Evolutionary conservation across 2,888 invertebrate species (phyloP).

Genomic region (Diloba caeruleocephala): DNA sequence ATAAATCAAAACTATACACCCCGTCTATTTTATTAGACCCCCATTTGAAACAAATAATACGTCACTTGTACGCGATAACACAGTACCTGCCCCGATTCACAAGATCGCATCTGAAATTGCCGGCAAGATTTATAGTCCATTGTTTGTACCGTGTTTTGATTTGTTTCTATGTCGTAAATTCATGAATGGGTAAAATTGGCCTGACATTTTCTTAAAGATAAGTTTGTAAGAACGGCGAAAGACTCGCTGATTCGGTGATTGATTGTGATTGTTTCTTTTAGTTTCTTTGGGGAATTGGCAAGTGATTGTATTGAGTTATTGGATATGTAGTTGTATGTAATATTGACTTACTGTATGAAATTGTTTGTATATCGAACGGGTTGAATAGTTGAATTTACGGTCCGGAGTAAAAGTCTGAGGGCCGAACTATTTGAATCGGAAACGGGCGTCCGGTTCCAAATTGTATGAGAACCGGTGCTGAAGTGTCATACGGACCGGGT

Average conservation of each 20-base stretch:
- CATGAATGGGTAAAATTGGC: slow-evolving; percentile 73
- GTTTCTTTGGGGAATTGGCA: slow-evolving; percentile 21
- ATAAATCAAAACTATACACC: slow-evolving; percentile 52
- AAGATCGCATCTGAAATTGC: slow-evolving; percentile 83
- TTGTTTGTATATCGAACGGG: background rate
- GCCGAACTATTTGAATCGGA: no score
- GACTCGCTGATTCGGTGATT: slow-evolving; percentile 33
- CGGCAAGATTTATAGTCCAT: slow-evolving; percentile 77
- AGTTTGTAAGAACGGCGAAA: slow-evolving; percentile 47
- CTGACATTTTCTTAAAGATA: slow-evolving; percentile 59
- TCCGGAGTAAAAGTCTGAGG: background rate
- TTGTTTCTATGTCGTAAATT: slow-evolving; percentile 76
- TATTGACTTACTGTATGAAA: slow-evolving; percentile 7
- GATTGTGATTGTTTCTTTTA: slow-evolving; percentile 39
- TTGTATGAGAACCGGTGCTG: no score
- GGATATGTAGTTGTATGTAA: slow-evolving; percentile 6
- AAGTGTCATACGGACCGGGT: no score
- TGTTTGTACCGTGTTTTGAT: slow-evolving; percentile 79
- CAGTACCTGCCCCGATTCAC: slow-evolving; percentile 71
- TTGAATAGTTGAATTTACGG: background rate
- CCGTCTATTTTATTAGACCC: slow-evolving; percentile 52
- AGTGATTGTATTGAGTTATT: slow-evolving; percentile 32
- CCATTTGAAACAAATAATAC: slow-evolving; percentile 60
- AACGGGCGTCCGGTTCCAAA: no score
- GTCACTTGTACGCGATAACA: slow-evolving; percentile 59